Evolutionary conservation across 2,888 invertebrate genomes (phyloP).

Genomic region (Cremastobaeus sp.): DNA sequence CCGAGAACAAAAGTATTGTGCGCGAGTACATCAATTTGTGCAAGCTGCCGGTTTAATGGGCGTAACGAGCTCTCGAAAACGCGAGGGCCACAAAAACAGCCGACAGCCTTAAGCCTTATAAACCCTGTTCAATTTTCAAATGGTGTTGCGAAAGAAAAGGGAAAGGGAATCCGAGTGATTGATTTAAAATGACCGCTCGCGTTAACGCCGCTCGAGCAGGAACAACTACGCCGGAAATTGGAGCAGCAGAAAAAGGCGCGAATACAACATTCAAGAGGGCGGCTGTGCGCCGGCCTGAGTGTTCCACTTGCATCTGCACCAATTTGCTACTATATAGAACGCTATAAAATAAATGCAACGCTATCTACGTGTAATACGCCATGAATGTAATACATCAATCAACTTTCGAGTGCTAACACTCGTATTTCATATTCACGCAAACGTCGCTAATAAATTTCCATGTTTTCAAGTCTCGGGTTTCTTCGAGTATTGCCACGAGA

Average conservation of each 20-base stretch:
- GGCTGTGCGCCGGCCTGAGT: conserved; percentile 41
- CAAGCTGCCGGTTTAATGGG: conserved; percentile 44
- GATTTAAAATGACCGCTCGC: conserved; percentile 64
- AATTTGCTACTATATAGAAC: too few relatives aligned
- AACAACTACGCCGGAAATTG: too few relatives aligned
- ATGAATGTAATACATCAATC: too few relatives aligned
- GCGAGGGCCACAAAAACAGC: background rate
- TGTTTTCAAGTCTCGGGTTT: too few relatives aligned
- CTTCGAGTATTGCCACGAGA: too few relatives aligned
- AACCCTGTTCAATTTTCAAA: conserved; percentile 33
- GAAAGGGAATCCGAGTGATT: conserved; percentile 42
- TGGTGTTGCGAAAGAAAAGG: conserved; percentile 12
- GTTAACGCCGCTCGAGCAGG: conserved; percentile 40
- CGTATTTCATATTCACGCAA: too few relatives aligned
- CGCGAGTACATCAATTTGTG: conserved; percentile 27
- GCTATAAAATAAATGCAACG: too few relatives aligned
- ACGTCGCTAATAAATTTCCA: too few relatives aligned
- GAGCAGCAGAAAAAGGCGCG: conserved; percentile 40
- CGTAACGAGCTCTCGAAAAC: conserved; percentile 38
- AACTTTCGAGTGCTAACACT: too few relatives aligned
- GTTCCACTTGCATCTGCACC: conserved; percentile 39
- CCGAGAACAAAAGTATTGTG: conserved; percentile 24
- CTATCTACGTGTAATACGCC: too few relatives aligned
- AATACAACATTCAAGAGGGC: conserved; percentile 45
- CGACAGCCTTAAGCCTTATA: conserved; percentile 12